A percentile compares a stretch with the other conserved stretches of the same genome.
Conservation (phyloP, 2,113 vertebrate genomes). For the Sceloporus tristichus region DNA sequence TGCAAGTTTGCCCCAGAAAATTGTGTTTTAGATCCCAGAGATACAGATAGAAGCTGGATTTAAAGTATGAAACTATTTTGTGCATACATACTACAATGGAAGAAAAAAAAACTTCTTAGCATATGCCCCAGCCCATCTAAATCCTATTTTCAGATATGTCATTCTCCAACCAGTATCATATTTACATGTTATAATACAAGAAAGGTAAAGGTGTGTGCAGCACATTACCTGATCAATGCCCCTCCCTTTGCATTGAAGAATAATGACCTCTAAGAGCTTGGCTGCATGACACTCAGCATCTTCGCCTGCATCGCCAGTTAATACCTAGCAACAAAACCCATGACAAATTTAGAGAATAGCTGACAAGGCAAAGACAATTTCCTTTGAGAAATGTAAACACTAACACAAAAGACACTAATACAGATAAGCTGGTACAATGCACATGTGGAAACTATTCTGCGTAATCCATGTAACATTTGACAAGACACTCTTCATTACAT, state of each 20-base stretch:
- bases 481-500: neutral
- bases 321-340: constrained; percentile 78
- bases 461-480: neutral
- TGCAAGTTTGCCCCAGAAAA: too few species aligned
- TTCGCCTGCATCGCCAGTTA: constrained; percentile 91
- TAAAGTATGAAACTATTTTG: neutral
- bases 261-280: constrained; percentile 95
- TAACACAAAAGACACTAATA: neutral
- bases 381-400: neutral
- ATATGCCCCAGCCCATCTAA: neutral
- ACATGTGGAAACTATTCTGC: neutral
- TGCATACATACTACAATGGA: neutral
- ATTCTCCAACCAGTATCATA: neutral
- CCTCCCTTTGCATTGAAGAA: constrained; percentile 93
- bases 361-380: constrained; percentile 11
- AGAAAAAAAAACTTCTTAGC: neutral
- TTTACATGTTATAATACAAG: neutral
- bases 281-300: constrained; percentile 96
- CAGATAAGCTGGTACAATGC: neutral
- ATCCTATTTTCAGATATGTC: neutral
- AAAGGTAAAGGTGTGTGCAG: constrained; percentile 12
- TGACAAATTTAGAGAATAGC: constrained; percentile 26
- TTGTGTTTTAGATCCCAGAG: too few species aligned
- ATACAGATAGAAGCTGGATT: neutral
- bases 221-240: constrained; percentile 93